Base-by-base conservation (phyloP, 2,888 invertebrate genomes). In the Micropterix aruncella region DNA sequence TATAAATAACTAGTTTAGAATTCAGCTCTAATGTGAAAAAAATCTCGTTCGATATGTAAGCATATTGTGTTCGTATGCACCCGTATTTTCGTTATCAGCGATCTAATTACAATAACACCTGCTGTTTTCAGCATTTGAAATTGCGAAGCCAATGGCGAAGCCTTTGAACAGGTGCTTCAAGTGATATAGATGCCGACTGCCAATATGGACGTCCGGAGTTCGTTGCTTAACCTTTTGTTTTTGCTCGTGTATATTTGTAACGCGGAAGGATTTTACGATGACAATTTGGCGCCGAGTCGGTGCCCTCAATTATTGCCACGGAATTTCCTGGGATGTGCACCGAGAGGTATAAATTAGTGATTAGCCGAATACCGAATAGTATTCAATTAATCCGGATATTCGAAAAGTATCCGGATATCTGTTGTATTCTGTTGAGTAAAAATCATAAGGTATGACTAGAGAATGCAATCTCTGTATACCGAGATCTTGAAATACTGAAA, bases 261-360 rank as follows among this genome's bases (percentile, higher is more conserved):
- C 5, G 27, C 12, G 27, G 27, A 27, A 27, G 27, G 27, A 27
- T 27, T 27, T 27, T 27, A 27, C 12, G 27, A 27, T 12, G 27
- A 27, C 27, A 27, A 27, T 27, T 5, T 27, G 12, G 12, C 12
- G 12, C 27, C 27, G 12, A 66, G 66, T 52, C 61, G 70, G 45
- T 77, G 77, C 52, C 71, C 75, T 1, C 70, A 68, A 51, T 56
- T 76, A 18, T 74, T 69, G 55, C 73, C 72, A 2, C 70, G 64
- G 54, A 69, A 74, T 54, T 76, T 75, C 51, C 61, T 66, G 18
- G 73, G 73, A 53, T 75, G 66, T 56, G 66, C 71, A 42, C 77
- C 77, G 49, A 63, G 65, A 43, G 76, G 76, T 62, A n/a, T n/a
- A n/a, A n/a, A n/a, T n/a, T n/a, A n/a, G n/a, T n/a, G n/a, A n/a